Percentiles rank a stretch among this genome's conserved stretches.
phyloP scores from a whole-genome alignment of 2,113 vertebrate genomes.

The Platichthys stellatus region DNA sequence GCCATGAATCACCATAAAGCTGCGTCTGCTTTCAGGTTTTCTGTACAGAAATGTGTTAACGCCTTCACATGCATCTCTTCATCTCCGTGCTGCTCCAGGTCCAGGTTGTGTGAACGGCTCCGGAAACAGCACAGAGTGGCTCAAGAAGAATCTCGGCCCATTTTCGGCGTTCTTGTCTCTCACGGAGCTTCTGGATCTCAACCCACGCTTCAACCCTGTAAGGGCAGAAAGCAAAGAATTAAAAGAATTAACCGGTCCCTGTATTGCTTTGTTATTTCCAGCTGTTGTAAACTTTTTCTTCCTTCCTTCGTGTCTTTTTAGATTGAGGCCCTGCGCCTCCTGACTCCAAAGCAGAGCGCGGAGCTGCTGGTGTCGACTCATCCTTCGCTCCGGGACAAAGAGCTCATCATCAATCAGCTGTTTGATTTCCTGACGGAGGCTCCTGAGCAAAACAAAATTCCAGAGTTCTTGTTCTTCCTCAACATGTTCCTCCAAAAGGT shows the following conservation, averaged over 20 bases:
- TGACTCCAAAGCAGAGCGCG: slow-evolving; percentile 63
- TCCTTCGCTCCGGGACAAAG: slow-evolving; percentile 34
- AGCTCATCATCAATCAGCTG: slow-evolving; percentile 56
- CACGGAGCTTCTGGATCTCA: slow-evolving; percentile 56
- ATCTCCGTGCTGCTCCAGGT: slow-evolving; percentile 34
- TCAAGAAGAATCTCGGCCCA: slow-evolving; percentile 65
- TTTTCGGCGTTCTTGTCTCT: slow-evolving; percentile 61
- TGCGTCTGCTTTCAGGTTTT: background rate
- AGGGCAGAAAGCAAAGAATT: background rate
- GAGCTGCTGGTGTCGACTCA: slow-evolving; percentile 62
- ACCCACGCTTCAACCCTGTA: slow-evolving; percentile 69
- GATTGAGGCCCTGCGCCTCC: slow-evolving; percentile 62
- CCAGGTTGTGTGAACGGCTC: slow-evolving; percentile 50
- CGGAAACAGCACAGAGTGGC: slow-evolving; percentile 69
- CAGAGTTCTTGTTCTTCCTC: slow-evolving; percentile 53
- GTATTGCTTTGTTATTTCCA: background rate
- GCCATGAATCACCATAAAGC: background rate
- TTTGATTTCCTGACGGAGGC: slow-evolving; percentile 62
- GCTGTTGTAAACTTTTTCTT: background rate
- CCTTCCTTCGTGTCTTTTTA: slow-evolving; percentile 11
- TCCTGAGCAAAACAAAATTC: slow-evolving; percentile 23
- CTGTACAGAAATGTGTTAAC: background rate
- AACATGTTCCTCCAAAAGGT: background rate
- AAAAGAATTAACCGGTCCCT: background rate
- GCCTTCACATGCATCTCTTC: background rate